Base-by-base conservation (phyloP, 2,888 invertebrate genomes). In the Ormyrus thymus region DNA sequence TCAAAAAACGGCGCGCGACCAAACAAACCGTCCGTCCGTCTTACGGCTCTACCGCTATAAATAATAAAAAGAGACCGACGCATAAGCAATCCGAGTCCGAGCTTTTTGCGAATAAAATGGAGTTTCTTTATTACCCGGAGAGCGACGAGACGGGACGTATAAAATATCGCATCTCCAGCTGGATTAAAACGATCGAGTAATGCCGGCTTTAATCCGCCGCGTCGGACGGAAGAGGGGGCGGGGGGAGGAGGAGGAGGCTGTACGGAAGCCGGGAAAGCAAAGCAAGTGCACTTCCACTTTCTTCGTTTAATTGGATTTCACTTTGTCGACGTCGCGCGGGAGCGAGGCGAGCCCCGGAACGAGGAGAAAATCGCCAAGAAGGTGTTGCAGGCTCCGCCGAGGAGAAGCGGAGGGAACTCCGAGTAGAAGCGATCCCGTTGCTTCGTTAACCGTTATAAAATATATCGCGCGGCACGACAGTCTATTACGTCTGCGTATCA, bases 281-380 rank as follows among this genome's bases (percentile, higher is more conserved):
- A 51, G 51, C 51, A 10, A 11, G 51, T 11, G 51, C 51, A 51
- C 51, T 51, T 51, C 51, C 51, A 51, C 51, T 51, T 51, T 51
- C 51, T 51, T 51, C 51, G 51, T 51, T 72, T 73, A 73, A 73
- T 73, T 73, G 73, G 64, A 73, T 73, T 73, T 73, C 73, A 65
- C 73, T 73, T 73, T 73, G 64, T 62, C 73, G 62, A 53, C 11
- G 64, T 55, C 15, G 56, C 64, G 29, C 10, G 29, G 1, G 29
- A 29, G 29, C 29, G 29, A 29, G 29, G 29, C 29, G 29, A 29
- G 29, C 4, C 4, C 4, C 3, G 29, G 29, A 29, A 29, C 29
- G 29, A 29, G 29, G 29, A 2, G 29, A 4, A 29, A 29, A 29
- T 29, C 29, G 29, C 29, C 29, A 4, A 29, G 29, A 4, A 29